phyloP scores from a whole-genome alignment of 2,113 vertebrate species.

The Tor tambroides region DNA sequence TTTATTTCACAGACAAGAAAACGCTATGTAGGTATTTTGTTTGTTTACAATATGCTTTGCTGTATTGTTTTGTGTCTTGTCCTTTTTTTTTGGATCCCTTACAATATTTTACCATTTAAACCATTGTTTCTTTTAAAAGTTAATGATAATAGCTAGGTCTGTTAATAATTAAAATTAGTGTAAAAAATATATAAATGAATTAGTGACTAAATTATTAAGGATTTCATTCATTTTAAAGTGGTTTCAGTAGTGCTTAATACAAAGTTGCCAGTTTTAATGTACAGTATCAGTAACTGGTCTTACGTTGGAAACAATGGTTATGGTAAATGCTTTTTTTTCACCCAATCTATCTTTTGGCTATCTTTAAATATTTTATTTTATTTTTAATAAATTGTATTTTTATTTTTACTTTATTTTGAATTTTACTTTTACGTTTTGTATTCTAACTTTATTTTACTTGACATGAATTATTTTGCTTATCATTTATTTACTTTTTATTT shows the following conservation, averaged over 20 bases:
- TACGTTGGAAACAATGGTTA: too few relatives aligned
- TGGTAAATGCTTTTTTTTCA: too few relatives aligned
- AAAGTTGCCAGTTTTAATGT: neutral
- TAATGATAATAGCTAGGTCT: too few relatives aligned
- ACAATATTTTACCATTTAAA: neutral
- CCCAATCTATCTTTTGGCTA: too few relatives aligned
- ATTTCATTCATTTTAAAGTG: neutral
- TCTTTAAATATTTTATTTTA: neutral
- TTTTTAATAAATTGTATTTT: too few relatives aligned
- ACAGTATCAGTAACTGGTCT: too few relatives aligned
- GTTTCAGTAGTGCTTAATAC: neutral
- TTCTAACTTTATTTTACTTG: too few relatives aligned
- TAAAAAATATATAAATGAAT: neutral
- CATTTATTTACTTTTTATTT: too few relatives aligned
- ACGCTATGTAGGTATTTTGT: neutral
- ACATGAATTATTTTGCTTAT: too few relatives aligned
- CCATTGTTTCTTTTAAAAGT: neutral
- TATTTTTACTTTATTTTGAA: too few relatives aligned
- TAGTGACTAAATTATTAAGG: too few relatives aligned
- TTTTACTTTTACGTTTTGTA: too few relatives aligned
- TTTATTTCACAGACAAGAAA: neutral
- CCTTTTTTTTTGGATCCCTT: neutral
- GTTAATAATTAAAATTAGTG: neutral
- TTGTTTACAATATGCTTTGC: neutral
- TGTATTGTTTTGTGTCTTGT: constrained; percentile 1